Percentiles rank a stretch among this genome's conserved stretches.
Conservation (phyloP, 2,888 invertebrate genomes). For the Philaethria dido region DNA sequence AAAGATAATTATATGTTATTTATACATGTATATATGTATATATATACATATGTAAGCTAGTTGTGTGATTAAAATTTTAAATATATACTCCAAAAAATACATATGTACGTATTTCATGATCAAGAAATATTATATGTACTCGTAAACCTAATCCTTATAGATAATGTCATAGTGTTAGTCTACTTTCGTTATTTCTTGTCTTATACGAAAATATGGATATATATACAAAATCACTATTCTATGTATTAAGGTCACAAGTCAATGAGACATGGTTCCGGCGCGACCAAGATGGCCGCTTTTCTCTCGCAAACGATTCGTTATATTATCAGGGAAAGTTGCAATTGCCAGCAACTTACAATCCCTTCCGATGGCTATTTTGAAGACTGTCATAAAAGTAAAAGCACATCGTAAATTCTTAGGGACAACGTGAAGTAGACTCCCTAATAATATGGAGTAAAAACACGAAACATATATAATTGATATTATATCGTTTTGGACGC, state of each 20-base stretch:
- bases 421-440: background rate
- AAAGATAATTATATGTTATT: too few relatives aligned
- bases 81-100: too few relatives aligned
- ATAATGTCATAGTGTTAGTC: background rate
- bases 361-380: constrained; percentile 38
- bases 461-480: background rate
- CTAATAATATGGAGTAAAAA: constrained; percentile 17
- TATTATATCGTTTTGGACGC: background rate
- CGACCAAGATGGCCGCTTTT: constrained; percentile 33
- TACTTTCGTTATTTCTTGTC: background rate
- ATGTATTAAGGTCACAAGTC: constrained; percentile 26
- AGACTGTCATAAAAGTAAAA: constrained; percentile 41
- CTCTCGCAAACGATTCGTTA: constrained; percentile 33
- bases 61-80: too few relatives aligned
- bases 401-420: constrained; percentile 35
- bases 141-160: too few relatives aligned
- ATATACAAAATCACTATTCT: constrained; percentile 17
- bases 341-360: constrained; percentile 38
- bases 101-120: too few relatives aligned
- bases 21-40: too few relatives aligned
- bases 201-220: background rate
- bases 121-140: too few relatives aligned
- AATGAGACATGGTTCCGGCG: constrained; percentile 34
- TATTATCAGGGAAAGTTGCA: constrained; percentile 38
- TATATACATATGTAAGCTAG: too few relatives aligned